Base-by-base conservation (phyloP, 2,888 invertebrate genomes). In the Coremacera marginata region DNA sequence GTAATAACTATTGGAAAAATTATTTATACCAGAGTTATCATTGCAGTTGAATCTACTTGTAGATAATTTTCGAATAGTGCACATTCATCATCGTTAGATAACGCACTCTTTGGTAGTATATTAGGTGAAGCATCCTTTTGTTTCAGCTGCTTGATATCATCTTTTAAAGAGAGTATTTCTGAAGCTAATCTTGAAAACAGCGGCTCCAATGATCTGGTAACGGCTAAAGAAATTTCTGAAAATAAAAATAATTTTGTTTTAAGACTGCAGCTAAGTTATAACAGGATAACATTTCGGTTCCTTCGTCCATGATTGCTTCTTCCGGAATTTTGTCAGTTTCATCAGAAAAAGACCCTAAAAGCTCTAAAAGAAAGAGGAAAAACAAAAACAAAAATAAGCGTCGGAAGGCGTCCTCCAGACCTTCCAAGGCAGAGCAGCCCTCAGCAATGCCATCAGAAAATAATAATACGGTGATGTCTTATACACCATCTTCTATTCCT, bases 221-320 rank as follows among this genome's bases (percentile, higher is more conserved):
- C 52, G 19, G 19, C 19, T 70, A 27, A 51, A 70, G 70, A 55
- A 34, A 71, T 71, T 57, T 71, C 71, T 71, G 71, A 57, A 71
- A 71, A 34, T 55, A 71, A 71, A 71, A n/a, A 71, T 19, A n/a
- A 71, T 57, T 57, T n/a, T n/a, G n/a, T n/a, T n/a, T n/a, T n/a
- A n/a, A n/a, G n/a, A n/a, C n/a, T n/a, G n/a, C n/a, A n/a, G n/a
- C n/a, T n/a, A 57, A 57, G 16, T 70, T n/a, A n/a, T n/a, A n/a
- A n/a, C n/a, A n/a, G n/a, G n/a, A n/a, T n/a, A n/a, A n/a, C n/a
- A n/a, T n/a, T n/a, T n/a, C n/a, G n/a, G n/a, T n/a, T n/a, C n/a
- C n/a, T n/a, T n/a, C n/a, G n/a, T n/a, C n/a, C n/a, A n/a, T n/a
- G n/a, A n/a, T n/a, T n/a, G n/a, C n/a, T n/a, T n/a, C n/a, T n/a